phyloP scores from a whole-genome alignment of 53 echinoderm and acorn worm genomes.

The Antedon mediterranea region DNA sequence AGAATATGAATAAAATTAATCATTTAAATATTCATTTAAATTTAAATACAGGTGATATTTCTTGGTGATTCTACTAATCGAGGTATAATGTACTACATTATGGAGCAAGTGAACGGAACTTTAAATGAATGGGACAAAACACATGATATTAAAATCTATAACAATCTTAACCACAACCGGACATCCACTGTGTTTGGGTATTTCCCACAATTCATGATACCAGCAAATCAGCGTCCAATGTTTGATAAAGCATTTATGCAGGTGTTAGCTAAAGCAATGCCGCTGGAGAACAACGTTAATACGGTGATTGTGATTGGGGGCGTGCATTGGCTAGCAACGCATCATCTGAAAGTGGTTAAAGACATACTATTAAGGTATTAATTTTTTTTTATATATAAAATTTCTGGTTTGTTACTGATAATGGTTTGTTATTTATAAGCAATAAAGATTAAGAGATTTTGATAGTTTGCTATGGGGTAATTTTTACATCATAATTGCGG shows the following conservation, averaged over 20 bases:
- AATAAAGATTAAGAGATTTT: too few species aligned
- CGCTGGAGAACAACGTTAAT: conserved; percentile 29
- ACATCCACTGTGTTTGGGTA: conserved; percentile 66
- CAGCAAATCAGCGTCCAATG: conserved; percentile 52
- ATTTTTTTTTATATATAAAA: background rate
- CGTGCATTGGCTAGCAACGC: conserved; percentile 75
- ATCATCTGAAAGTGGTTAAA: conserved; percentile 56
- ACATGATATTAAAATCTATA: conserved; percentile 71
- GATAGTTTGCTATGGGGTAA: too few species aligned
- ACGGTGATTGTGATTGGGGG: conserved; percentile 80
- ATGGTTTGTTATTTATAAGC: too few species aligned
- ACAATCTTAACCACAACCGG: conserved; percentile 54
- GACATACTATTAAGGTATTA: conserved; percentile 36
- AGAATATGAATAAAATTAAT: background rate
- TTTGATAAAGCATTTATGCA: conserved; percentile 57
- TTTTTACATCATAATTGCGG: too few species aligned
- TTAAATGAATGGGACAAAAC: conserved; percentile 86
- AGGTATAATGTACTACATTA: conserved; percentile 94
- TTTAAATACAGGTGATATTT: conserved; percentile 45
- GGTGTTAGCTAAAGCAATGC: conserved; percentile 28
- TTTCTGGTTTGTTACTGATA: too few species aligned
- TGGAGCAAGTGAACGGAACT: conserved; percentile 77
- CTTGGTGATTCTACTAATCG: conserved; percentile 91
- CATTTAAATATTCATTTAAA: background rate
- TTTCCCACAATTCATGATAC: conserved; percentile 92